Base-by-base conservation (phyloP, 2,888 invertebrate genomes). In the Heliconius charithonia region DNA sequence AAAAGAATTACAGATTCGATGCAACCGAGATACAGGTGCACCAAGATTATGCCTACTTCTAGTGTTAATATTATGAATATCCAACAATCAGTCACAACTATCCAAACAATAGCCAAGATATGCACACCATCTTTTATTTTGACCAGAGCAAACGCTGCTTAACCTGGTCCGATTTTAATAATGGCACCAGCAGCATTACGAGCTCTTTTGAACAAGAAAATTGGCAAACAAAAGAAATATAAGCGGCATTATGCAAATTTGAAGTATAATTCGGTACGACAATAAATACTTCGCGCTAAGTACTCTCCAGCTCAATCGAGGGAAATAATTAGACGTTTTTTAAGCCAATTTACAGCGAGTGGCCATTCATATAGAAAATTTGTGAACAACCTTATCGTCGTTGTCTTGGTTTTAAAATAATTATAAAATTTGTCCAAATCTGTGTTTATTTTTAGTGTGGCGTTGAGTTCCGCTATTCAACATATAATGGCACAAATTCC, bases 221-320 rank as follows among this genome's bases (percentile, higher is more conserved):
- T 16, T 56, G 56, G 56, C 56, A 71, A 72, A 72, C 62, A 32
- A 74, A 27, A 41, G 32, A 74, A 73, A 63, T 41, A 41, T 63
- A 62, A 62, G 9, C 19, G 12, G 37, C 41, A 63, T 41, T 74
- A 74, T 27, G 27, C 62, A 62, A 63, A 74, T 63, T 74, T 29
- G 19, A 74, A 74, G 74, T 59, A 37, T 74, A 74, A 63, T 74
- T 62, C 27, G 16, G 19, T 25, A 74, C 62, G 62, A 74, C 74
- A 62, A 63, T 74, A 74, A 74, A 71, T 56, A 71, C 71, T 71
- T 71, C 13, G 27, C 63, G 37, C 74, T 63, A 37, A 63, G 41
- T 41, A 27, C 37, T 27, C 74, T 74, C 25, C 3, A 37, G 62
- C 4, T 25, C 41, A 19, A 74, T 74, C n/a, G 41, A 9, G 16